Evolutionary conservation across 2,113 vertebrate species (phyloP).

Genomic region (Festucalex cinctus): DNA sequence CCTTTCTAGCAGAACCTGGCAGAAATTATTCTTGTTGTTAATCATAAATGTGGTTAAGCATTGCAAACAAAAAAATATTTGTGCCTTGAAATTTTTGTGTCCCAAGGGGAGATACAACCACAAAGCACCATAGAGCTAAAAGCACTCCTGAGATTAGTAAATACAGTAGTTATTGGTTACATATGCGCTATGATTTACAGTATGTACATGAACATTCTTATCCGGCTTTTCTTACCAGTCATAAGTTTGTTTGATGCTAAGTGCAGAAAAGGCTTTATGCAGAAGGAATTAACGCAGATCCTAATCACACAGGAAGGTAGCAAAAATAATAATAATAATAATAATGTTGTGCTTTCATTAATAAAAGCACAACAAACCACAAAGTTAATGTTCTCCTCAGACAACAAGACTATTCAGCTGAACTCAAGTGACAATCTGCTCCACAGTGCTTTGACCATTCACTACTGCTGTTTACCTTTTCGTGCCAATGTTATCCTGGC

Average conservation of each 20-base stretch:
- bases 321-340: not conserved
- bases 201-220: not conserved
- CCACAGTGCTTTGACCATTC: constrained; percentile 56
- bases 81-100: not conserved
- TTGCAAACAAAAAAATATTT: not conserved
- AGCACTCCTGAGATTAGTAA: not conserved
- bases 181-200: not conserved
- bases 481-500: constrained; percentile 22
- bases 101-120: not conserved
- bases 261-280: too few species aligned
- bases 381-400: constrained; percentile 14
- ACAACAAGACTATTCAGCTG: constrained; percentile 50
- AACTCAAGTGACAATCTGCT: constrained; percentile 44
- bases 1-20: not conserved
- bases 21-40: not conserved
- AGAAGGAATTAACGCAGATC: too few species aligned
- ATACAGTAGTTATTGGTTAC: not conserved
- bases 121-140: not conserved
- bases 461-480: constrained; percentile 37
- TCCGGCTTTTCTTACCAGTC: too few species aligned
- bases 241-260: too few species aligned
- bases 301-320: not conserved
- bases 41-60: not conserved
- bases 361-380: constrained; percentile 37
- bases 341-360: constrained; percentile 23